Evolutionary conservation across 1,140 invertebrate species (phyloP), one percentile per base, ranked within the genome.

Genomic region (Trichoplusia ni): DNA sequence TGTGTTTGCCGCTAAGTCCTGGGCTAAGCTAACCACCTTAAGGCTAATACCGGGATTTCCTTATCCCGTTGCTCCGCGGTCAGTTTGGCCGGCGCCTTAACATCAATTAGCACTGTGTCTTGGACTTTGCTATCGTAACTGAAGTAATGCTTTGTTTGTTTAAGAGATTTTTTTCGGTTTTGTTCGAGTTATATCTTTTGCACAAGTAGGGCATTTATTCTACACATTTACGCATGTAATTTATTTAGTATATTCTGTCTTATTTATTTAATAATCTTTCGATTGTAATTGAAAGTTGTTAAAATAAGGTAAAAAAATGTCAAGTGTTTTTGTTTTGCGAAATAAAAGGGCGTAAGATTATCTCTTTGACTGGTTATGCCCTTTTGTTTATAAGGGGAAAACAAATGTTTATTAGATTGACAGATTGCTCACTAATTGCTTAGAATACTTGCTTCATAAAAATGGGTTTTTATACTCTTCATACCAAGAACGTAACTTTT

Each of bases 11-110:
- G 64, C 46, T 60, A 53, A 66, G 58, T 46, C 65, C 58, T 31
- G 51, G 58, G 31, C 27, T 53, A 51, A 67, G 58, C 65, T 62
- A 67, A 53, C 37, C 49, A 67, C 65, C 58, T 67, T 62, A 67
- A 67, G 65, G 65, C 65, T 67, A 67, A 62, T 54, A 56, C 58
- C 54, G 58, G 65, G 65, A 62, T 67, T 62, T 61, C 51, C 58
- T 67, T 67, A 67, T 67, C 59, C 59, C 44, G 44, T 60, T 54
- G 58, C 38, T 16, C 40, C 18, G 51, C 44, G 65, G 65, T 62
- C 65, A 67, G 59, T 44, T 56, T 42, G 29, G 38, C 25, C 47
- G 16, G 11, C 40, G 37, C 37, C 65, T 40, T 40, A 54, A 47
- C 59, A 67, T 61, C 65, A 67, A 67, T 67, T 67, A 67, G 59